Evolutionary conservation across 2,888 invertebrate species (phyloP), one percentile per base, ranked within the genome.

Genomic region (Chironomus tentans): DNA sequence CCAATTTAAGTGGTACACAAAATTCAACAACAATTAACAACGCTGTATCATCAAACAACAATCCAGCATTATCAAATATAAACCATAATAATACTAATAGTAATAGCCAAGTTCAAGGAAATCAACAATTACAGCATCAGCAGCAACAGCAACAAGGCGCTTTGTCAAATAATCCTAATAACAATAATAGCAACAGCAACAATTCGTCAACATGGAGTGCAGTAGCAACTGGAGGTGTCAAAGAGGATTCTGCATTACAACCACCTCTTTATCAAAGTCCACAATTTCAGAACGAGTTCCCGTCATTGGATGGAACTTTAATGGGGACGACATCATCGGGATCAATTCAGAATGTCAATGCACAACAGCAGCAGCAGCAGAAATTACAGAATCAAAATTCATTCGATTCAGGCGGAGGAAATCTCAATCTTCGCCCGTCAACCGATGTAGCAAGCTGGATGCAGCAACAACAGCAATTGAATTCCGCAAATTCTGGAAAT

Each of bases 241-340:
- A 69, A 48, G 80, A 79, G 70, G 79, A 79, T 61, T 80, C 80
- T 72, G 79, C 80, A 72, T 80, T 80, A 22, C 84, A 88, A 74
- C 89, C 89, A 70, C 89, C 88, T 50, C 87, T 91, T 78, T 91
- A 92, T 80, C 92, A 94, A 84, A 93, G 91, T 84, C 90, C 94
- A 80, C 93, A 93, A 85, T 96, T 95, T 87, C 95, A 65, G 65
- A 94, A 95, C 90, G 97, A 97, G 87, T 97, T 97, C 87, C 97
- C 97, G 82, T 94, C 93, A 82, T 84, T 89, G 80, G 88, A 88
- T 83, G 88, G 88, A 79, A 85, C 88, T 81, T 87, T 86, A 77
- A 77, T 78, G 77, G 76, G 76, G 68, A 70, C 77, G 70, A 62
- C 74, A 79, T 81, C 80, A 38, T 38, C 38, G 38, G 38, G 56